phyloP scores from a whole-genome alignment of 2,113 vertebrate species.

The Greenwoodochromis staneri region DNA sequence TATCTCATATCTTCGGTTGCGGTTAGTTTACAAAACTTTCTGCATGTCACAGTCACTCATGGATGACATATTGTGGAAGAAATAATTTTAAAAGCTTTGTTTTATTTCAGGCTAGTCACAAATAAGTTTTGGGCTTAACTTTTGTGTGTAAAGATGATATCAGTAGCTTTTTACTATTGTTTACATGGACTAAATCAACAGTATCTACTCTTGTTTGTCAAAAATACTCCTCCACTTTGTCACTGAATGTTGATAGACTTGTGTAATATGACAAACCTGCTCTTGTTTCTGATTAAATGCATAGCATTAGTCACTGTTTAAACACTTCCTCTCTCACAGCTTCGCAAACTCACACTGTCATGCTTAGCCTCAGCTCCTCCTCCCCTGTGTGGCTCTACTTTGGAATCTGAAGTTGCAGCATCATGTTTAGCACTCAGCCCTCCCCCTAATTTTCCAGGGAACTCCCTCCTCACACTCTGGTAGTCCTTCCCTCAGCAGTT shows the following conservation, averaged over 20 bases:
- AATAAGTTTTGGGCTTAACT: background rate
- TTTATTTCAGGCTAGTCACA: background rate
- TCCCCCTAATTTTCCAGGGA: constrained; percentile 4
- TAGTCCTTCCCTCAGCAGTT: background rate
- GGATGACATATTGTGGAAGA: background rate
- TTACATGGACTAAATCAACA: background rate
- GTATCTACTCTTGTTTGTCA: background rate
- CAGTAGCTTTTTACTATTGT: background rate
- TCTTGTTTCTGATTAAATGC: background rate
- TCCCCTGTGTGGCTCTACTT: background rate
- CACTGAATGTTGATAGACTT: background rate
- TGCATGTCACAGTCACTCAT: background rate
- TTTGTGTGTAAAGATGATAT: background rate
- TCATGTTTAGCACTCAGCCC: constrained; percentile 23
- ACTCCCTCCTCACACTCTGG: background rate
- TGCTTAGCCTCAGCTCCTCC: constrained; percentile 30
- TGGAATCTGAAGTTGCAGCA: background rate
- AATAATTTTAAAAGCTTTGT: background rate
- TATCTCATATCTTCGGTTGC: background rate
- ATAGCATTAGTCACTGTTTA: constrained; percentile 14
- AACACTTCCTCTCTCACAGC: background rate
- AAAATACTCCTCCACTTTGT: background rate
- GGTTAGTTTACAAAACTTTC: background rate
- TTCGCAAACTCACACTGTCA: constrained; percentile 26
- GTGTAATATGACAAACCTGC: background rate